Conservation (phyloP, 2,888 invertebrate genomes). For the Norana najaformis region DNA sequence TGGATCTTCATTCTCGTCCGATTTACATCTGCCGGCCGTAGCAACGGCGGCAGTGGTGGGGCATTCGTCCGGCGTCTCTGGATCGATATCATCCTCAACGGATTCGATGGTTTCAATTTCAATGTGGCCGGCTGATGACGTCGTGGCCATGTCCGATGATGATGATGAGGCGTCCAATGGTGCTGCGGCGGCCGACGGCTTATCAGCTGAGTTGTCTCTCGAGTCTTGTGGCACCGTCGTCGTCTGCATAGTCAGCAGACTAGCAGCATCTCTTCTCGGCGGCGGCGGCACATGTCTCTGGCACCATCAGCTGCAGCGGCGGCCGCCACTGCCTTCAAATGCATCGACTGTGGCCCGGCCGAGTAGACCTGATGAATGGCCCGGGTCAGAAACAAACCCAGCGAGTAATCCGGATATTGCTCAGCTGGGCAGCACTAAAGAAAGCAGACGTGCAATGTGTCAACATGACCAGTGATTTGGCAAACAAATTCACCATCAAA, state of each 20-base stretch:
- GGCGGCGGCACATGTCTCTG: neutral
- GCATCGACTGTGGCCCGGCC: neutral
- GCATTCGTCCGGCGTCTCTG: conserved; percentile 14
- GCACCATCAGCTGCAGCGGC: neutral
- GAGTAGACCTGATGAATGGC: conserved; percentile 22
- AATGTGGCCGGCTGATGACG: neutral
- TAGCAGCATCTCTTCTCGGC: neutral
- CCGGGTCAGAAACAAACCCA: neutral
- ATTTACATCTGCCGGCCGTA: neutral
- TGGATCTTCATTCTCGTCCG: neutral
- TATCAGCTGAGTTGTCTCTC: neutral
- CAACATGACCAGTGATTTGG: neutral
- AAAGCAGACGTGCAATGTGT: neutral
- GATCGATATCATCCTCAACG: conserved; percentile 15
- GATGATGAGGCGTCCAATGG: neutral
- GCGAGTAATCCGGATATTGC: conserved; percentile 15
- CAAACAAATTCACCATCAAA: neutral
- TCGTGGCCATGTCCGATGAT: conserved; percentile 7
- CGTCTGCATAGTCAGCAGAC: conserved; percentile 14
- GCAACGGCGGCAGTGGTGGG: neutral
- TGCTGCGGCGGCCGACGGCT: neutral
- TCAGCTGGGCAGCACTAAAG: neutral
- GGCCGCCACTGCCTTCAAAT: neutral
- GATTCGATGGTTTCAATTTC: conserved; percentile 20
- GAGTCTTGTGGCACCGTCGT: neutral